These are phyloP conservation scores for Erpetoichthys calabaricus DNA, from an alignment of 2,797 vertebrate genomes.

Conservation along the genomic window DNA sequence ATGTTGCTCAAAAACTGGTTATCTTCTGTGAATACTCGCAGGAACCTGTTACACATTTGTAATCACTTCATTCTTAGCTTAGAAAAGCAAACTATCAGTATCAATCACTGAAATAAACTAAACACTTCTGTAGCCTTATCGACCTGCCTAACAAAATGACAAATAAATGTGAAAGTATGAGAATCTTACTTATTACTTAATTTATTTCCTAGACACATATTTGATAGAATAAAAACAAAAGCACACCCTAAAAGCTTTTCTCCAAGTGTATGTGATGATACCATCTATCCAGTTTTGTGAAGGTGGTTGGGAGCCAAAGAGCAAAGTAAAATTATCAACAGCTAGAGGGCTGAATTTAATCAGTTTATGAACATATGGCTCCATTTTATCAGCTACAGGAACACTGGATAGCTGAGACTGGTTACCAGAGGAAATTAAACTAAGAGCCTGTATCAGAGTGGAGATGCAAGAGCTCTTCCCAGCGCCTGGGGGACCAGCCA, in stretches of 20 bases:
- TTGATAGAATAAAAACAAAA: not conserved
- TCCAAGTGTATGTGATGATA: slow-evolving; percentile 15
- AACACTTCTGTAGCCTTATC: too few relatives aligned
- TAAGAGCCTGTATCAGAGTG: slow-evolving; percentile 14
- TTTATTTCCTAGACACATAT: not conserved
- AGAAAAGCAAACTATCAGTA: too few relatives aligned
- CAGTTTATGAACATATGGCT: slow-evolving; percentile 11
- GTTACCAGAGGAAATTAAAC: slow-evolving; percentile 5
- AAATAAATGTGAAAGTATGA: too few relatives aligned
- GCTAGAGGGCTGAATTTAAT: slow-evolving; percentile 18
- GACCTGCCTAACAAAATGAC: too few relatives aligned
- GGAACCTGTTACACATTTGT: too few relatives aligned
- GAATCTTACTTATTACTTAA: too few relatives aligned
- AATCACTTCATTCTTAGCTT: too few relatives aligned
- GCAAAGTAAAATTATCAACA: slow-evolving; percentile 11
- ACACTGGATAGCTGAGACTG: not conserved
- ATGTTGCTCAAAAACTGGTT: too few relatives aligned
- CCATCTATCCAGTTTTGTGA: slow-evolving; percentile 18
- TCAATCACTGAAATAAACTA: too few relatives aligned
- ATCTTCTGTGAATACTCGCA: too few relatives aligned
- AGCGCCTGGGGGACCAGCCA: slow-evolving; percentile 18
- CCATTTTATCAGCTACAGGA: slow-evolving; percentile 2
- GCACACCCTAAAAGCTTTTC: slow-evolving; percentile 16
- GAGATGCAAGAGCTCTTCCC: slow-evolving; percentile 19
- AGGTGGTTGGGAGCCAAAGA: slow-evolving; percentile 13